Conservation (phyloP, 2,113 vertebrate genomes). For the Saccopteryx bilineata region DNA sequence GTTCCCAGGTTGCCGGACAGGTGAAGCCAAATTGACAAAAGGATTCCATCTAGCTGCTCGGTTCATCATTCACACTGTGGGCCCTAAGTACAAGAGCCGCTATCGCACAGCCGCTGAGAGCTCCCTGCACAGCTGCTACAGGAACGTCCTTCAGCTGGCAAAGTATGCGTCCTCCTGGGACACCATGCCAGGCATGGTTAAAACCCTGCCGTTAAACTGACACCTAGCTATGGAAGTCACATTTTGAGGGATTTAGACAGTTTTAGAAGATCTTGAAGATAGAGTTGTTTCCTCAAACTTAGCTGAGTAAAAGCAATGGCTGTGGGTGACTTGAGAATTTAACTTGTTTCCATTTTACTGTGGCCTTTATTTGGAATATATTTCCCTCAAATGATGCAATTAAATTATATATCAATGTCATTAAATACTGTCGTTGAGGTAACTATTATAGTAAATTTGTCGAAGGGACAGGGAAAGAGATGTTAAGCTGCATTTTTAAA, state of each 20-base stretch:
- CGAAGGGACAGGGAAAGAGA: neutral
- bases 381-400: neutral
- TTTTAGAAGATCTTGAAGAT: neutral
- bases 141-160: conserved; percentile 95
- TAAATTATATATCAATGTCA: conserved; percentile 13
- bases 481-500: conserved; percentile 13
- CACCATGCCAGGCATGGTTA: neutral
- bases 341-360: neutral
- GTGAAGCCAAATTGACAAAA: conserved; percentile 97
- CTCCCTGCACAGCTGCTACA: conserved; percentile 97
- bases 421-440: neutral
- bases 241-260: neutral
- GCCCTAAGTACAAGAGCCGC: conserved; percentile 96
- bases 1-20: conserved; percentile 95
- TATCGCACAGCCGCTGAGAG: conserved; percentile 98
- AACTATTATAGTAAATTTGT: neutral
- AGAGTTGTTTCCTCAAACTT: conserved; percentile 47
- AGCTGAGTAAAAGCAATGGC: neutral
- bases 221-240: neutral
- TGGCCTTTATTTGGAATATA: neutral
- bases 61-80: conserved; percentile 98
- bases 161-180: conserved; percentile 87
- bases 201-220: neutral
- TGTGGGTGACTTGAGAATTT: neutral
- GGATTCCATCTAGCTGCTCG: conserved; percentile 96